Percentiles rank a stretch among this genome's conserved stretches.
Conservation (phyloP, 1,140 invertebrate species). For the Rhopalosiphum padi region DNA sequence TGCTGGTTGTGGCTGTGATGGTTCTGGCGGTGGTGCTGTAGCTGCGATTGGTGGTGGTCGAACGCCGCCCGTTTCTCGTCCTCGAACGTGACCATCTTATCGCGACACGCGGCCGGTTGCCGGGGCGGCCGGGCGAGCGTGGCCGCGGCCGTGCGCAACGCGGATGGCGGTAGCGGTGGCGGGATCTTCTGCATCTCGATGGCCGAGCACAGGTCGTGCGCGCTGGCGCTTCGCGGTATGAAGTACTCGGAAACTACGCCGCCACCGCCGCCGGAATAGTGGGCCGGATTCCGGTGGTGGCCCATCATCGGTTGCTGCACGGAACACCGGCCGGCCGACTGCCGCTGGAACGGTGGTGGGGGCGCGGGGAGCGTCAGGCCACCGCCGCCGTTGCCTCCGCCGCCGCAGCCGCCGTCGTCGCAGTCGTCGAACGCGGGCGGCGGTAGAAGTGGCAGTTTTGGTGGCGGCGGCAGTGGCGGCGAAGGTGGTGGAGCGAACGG, state of each 20-base stretch:
- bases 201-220: slow-evolving; percentile 74
- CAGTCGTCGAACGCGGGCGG: slow-evolving; percentile 28
- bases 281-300: background rate
- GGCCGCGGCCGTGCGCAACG: slow-evolving; percentile 61
- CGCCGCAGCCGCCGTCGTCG: slow-evolving; percentile 67
- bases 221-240: slow-evolving; percentile 80
- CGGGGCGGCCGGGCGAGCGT: slow-evolving; percentile 65
- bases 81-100: slow-evolving; percentile 84
- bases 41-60: background rate
- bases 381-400: slow-evolving; percentile 61
- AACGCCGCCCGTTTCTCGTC: slow-evolving; percentile 67
- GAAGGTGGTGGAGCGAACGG: slow-evolving; percentile 64
- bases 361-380: slow-evolving; percentile 65
- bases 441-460: background rate
- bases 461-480: slow-evolving; percentile 66
- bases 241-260: slow-evolving; percentile 74
- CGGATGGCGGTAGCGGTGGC: slow-evolving; percentile 65
- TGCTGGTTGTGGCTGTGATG: background rate
- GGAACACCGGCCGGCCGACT: slow-evolving; percentile 71
- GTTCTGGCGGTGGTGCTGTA: background rate
- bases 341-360: slow-evolving; percentile 68
- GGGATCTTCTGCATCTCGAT: slow-evolving; percentile 68
- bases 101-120: slow-evolving; percentile 65
- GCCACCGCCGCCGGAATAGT: background rate
- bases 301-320: slow-evolving; percentile 64